Evolutionary conservation across 2,113 vertebrate species (phyloP), one percentile per base, ranked within the genome.

Genomic region (Rhizomys pruinosus): DNA sequence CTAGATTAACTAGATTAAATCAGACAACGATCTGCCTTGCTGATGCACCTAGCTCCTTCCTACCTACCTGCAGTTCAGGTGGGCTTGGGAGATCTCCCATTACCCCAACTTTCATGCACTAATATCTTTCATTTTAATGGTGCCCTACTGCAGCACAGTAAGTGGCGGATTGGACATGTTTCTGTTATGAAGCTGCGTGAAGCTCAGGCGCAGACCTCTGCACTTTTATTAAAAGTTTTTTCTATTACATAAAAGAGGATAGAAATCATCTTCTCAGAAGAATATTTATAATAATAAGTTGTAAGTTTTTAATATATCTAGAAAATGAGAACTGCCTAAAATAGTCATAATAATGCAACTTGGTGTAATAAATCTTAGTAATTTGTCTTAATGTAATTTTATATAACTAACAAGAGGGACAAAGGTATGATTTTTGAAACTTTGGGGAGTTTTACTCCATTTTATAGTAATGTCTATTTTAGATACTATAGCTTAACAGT

Each of bases 401-500:
- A 32, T 71, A 11, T 73, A 89, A 84, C 29, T 23, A 44, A 19
- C 16, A 52, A 95, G 72, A 91, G n/a, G 15, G 11, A 87, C 68
- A 87, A 77, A 69, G 84, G 13, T 55, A 34, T 77, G 71, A 87
- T 47, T 86, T 86, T 77, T 76, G 34, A 19, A 72, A 80, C 37
- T 93, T 90, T 76, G 23, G 12, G 91, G 55, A 82, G 15, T 89
- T 95, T 96, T 77, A 91, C 19, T 57, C 72, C 74, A 11, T 84
- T 73, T 91, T 72, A 89, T 12, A 61, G 22, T 73, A 77, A 55
- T 78, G 23, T 81, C 16, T 84, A 32, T 68, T 78, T 95, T 90
- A 84, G 55, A 55, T 76, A 64, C 3, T 55, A n/a, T 6, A 71
- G 19, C 55, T 82, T 87, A 94, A 81, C 61, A 73, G 22, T 7